Base-by-base conservation (phyloP, 2,888 invertebrate genomes). In the Neoitamus cyanurus region DNA sequence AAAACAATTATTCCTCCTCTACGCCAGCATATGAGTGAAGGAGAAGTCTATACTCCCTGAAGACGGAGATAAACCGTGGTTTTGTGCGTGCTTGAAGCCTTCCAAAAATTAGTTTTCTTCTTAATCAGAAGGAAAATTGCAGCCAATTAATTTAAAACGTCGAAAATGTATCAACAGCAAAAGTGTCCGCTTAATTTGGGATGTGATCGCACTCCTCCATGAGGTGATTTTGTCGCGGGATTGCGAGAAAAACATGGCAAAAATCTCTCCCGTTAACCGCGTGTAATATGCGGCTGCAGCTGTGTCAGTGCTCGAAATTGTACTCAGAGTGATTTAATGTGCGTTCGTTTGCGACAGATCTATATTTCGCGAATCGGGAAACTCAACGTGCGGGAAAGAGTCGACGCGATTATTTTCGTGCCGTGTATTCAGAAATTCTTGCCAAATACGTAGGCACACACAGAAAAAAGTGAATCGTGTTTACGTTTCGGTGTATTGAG, bases 311-410 rank as follows among this genome's bases (percentile, higher is more conserved):
- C 46, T 5, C 11, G 28, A 30, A 25, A 69, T 25, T 3, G 25
- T 3, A 25, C 69, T 13, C 13, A 15, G 6, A 5, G 13, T 70
- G 30, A n/a, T 31, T 30, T 70, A 70, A 70, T 70, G 70, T 70
- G 70, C 31, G 70, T 70, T 2, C 15, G 30, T n/a, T 3, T 15
- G 70, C 31, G 70, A 70, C 11, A 70, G 25, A 58, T 20, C 20
- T 6, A 20, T 20, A 34, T 80, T 80, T 80, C 80, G 42, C 46
- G 20, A 25, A 28, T 11, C 25, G 73, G 42, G 4, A 31, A 15
- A 80, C 80, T 58, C 80, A 48, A 25, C 68, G 80, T 80, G 80
- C 68, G 80, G 15, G 48, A 58, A 80, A 58, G 48, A 80, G 80
- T 58, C 31, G 28, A 80, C 36, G 13, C 13, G 48, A 36, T 58